Evolutionary conservation across 2,113 vertebrate species (phyloP), one percentile per base, ranked within the genome.

Genomic region (Nannospalax galili): DNA sequence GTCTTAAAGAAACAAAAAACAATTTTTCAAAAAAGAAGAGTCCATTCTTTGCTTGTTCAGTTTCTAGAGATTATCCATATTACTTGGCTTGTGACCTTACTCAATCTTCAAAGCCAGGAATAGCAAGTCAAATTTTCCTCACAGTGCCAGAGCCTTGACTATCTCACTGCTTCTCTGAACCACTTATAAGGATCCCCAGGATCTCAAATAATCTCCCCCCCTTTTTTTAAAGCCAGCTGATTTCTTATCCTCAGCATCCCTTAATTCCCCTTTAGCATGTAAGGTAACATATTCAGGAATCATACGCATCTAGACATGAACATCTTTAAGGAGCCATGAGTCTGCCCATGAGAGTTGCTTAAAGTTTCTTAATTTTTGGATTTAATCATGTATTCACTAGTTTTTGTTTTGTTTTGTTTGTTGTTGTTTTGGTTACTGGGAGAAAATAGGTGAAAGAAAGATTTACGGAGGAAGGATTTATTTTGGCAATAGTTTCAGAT

Each of bases 41-140:
- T 56, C 19, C 24, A 0, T 37, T 52, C 58, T 19, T 73, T 73
- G 12, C 40, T 62, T 89, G 79, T 92, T 56, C 30, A 73, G 9
- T 9, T 69, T 60, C 67, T 80, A 9, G 37, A 64, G 35, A 11
- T 1, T 19, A 37, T 48, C 12, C 56, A 67, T 17, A 65, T 37
- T 16, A 35, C n/a, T 30, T 67, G 3, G 3, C 10, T 69, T 80
- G 7, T n/a, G 42, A 60, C 3, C 2, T 80, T 74, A 12, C 11
- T 84, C 72, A 26, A 35, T 70, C 60, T 84, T 96, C 58, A 87
- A 84, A 92, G 48, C 9, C 75, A 92, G 15, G 24, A 86, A 12
- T 4, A 62, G 6, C 1, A 45, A 74, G 28, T 42, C 30, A 73
- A 88, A 56, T 52, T 45, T 62, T 74, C 52, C n/a, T 74, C 35